phyloP scores from a whole-genome alignment of 1,140 invertebrate species.

The Tenebrio molitor region DNA sequence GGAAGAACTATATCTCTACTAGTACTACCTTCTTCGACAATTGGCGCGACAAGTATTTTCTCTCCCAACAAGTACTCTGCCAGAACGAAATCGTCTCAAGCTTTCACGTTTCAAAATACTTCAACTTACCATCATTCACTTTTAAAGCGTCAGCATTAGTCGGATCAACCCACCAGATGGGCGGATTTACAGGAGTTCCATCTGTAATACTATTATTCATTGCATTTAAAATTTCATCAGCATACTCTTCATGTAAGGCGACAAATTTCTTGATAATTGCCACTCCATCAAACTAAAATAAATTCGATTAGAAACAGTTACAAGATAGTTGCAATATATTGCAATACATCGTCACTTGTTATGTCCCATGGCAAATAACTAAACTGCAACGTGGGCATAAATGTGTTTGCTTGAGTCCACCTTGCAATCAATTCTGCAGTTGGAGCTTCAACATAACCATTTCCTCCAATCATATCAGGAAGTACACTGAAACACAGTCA shows the following conservation, averaged over 20 bases:
- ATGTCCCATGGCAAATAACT: conserved; percentile 90
- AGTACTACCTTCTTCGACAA: conserved; percentile 76
- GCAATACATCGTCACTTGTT: conserved; percentile 39
- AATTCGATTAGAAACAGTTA: background rate
- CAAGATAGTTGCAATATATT: conserved; percentile 19
- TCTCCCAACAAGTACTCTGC: conserved; percentile 88
- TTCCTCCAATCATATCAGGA: conserved; percentile 95
- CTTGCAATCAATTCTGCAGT: conserved; percentile 88
- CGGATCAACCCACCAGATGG: conserved; percentile 93
- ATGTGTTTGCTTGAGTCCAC: conserved; percentile 90
- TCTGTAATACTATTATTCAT: conserved; percentile 73
- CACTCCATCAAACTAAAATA: conserved; percentile 67
- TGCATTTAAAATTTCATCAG: conserved; percentile 73
- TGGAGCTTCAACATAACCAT: conserved; percentile 78
- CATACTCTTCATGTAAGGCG: conserved; percentile 77
- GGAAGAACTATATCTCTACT: conserved; percentile 85
- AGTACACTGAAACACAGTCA: conserved; percentile 70
- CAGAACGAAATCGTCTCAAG: too few relatives aligned
- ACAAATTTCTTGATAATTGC: conserved; percentile 77
- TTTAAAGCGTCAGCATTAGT: conserved; percentile 66
- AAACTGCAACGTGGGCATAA: conserved; percentile 91
- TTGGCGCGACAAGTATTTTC: conserved; percentile 87
- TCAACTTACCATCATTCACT: conserved; percentile 48
- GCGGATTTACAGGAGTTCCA: conserved; percentile 85
- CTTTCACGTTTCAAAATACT: background rate